Conservation (phyloP, 1,140 invertebrate species). For the Drosophila arizonae region DNA sequence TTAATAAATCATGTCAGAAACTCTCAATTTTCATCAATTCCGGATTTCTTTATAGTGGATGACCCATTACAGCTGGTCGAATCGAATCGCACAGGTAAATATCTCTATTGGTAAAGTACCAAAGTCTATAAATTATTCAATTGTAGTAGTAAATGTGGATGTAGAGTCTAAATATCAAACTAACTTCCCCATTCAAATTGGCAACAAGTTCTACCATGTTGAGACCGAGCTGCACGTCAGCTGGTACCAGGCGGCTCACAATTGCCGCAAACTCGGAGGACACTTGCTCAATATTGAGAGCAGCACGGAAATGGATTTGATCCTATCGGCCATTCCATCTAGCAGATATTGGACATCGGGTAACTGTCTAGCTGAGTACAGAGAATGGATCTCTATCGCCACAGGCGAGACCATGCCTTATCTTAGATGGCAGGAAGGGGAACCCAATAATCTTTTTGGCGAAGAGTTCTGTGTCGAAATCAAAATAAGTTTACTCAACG, state of each 20-base stretch:
- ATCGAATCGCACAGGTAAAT: constrained; percentile 6
- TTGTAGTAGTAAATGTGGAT: not conserved
- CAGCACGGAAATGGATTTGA: constrained; percentile 10
- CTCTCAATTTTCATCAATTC: not conserved
- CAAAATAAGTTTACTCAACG: not conserved
- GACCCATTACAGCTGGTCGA: not conserved
- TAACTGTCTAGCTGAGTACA: not conserved
- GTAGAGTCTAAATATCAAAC: not conserved
- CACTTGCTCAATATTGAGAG: constrained; percentile 30
- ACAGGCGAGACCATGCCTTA: constrained; percentile 20
- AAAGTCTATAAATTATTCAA: not conserved
- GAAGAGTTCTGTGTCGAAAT: constrained; percentile 10
- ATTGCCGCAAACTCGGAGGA: constrained; percentile 23
- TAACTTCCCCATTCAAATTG: constrained; percentile 30
- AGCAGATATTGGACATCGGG: constrained; percentile 22
- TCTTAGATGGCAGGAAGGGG: not conserved
- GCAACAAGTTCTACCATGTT: constrained; percentile 23
- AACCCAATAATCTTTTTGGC: constrained; percentile 4
- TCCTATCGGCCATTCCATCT: not conserved
- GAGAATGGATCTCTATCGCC: constrained; percentile 10
- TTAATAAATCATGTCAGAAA: not conserved
- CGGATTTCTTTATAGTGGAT: not conserved
- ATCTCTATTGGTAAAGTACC: not conserved
- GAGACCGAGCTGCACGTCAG: not conserved
- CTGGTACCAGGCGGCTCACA: constrained; percentile 20